Evolutionary conservation across 2,797 vertebrate genomes (phyloP).

Genomic region (Leucoraja ocellata): DNA sequence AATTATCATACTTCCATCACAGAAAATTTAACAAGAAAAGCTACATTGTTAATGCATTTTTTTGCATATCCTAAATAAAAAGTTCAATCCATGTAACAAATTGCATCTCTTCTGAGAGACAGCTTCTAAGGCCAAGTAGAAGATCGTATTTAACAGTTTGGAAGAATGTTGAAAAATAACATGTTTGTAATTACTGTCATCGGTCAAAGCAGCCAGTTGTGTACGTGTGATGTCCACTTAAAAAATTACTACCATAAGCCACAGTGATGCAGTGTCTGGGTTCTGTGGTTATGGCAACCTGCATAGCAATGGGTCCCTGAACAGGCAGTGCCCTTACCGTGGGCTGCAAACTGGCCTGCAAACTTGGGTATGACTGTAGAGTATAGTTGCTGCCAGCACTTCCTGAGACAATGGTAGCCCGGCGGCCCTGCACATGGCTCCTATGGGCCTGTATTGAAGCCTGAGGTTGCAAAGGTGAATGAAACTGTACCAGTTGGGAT

Average conservation of each 20-base stretch:
- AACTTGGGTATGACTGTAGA: constrained; percentile 56
- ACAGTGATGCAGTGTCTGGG: constrained; percentile 65
- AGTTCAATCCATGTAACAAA: constrained; percentile 1
- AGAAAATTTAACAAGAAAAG: constrained; percentile 24
- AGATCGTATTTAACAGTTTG: background rate
- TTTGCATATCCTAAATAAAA: constrained; percentile 22
- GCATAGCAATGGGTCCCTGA: constrained; percentile 63
- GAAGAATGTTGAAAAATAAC: background rate
- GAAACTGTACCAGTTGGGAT: constrained; percentile 61
- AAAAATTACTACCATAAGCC: constrained; percentile 66
- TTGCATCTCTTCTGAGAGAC: background rate
- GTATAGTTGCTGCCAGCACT: constrained; percentile 45
- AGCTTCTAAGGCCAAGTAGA: background rate
- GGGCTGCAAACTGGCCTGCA: constrained; percentile 55
- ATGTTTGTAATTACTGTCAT: constrained; percentile 55
- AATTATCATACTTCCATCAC: background rate
- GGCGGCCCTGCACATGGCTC: constrained; percentile 70
- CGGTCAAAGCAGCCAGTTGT: constrained; percentile 72
- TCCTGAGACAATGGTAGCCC: constrained; percentile 56
- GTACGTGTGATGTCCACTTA: constrained; percentile 62
- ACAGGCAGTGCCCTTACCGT: constrained; percentile 57
- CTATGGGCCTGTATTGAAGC: constrained; percentile 68
- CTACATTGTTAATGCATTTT: background rate
- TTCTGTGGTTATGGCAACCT: constrained; percentile 65
- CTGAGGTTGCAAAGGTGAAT: constrained; percentile 64